A percentile compares a stretch with the other conserved stretches of the same genome.
These are phyloP conservation scores for Gastrophysa polygoni DNA, from an alignment of 2,888 invertebrate genomes.

Conservation along the genomic window DNA sequence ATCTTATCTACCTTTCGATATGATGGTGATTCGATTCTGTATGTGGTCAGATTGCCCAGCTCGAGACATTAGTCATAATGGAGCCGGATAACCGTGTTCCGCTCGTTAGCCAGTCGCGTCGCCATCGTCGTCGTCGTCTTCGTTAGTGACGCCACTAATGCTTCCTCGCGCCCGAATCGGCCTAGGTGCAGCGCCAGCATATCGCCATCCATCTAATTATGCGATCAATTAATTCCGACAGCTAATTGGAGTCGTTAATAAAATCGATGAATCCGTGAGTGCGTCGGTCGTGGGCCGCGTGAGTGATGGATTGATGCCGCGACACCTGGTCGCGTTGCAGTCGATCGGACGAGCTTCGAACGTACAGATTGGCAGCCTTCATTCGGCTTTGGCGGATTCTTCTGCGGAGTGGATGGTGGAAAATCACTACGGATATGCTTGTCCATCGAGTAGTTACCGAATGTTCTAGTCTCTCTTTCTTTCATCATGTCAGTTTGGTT, in stretches of 20 bases:
- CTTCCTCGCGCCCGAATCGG: neutral
- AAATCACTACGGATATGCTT: too few species aligned
- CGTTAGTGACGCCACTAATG: neutral
- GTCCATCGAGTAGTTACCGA: too few species aligned
- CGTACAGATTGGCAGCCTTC: too few species aligned
- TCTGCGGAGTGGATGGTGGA: too few species aligned
- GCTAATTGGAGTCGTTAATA: conserved; percentile 27
- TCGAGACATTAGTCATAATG: neutral
- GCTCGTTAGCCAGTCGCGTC: neutral
- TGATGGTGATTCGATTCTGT: too few species aligned
- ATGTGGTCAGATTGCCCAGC: neutral
- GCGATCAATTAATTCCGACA: conserved; percentile 21
- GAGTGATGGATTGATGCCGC: neutral
- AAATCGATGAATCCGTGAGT: conserved; percentile 25
- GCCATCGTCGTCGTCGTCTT: neutral
- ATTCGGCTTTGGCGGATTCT: too few species aligned
- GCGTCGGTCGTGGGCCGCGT: neutral
- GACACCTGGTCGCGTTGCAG: neutral
- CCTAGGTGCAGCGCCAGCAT: neutral
- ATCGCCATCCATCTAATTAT: conserved; percentile 21
- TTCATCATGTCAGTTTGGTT: too few species aligned
- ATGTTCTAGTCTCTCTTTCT: too few species aligned
- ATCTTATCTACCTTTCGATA: too few species aligned
- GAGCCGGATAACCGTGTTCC: neutral
- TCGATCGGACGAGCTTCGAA: neutral